Conservation (phyloP, 2,888 invertebrate species). For the Torymus tubicola region DNA sequence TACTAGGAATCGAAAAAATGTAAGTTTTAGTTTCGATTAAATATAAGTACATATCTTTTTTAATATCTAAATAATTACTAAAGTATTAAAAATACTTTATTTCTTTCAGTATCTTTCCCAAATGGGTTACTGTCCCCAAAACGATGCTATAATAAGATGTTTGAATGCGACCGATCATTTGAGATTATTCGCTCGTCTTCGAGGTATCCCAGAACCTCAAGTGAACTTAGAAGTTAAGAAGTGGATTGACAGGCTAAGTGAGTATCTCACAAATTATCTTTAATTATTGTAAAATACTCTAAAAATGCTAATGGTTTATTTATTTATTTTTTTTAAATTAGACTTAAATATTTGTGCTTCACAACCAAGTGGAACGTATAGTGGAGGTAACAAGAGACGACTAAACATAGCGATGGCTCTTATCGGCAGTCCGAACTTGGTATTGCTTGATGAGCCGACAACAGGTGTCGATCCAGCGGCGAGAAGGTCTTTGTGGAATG, state of each 20-base stretch:
- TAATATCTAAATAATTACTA: not conserved
- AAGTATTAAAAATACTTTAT: not conserved
- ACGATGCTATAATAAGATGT: conserved; percentile 87
- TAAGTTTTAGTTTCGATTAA: conserved; percentile 54
- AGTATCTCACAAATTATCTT: conserved; percentile 58
- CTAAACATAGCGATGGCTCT: conserved; percentile 87
- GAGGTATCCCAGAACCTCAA: conserved; percentile 80
- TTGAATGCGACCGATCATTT: conserved; percentile 88
- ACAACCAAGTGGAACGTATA: conserved; percentile 77
- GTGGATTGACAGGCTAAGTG: conserved; percentile 81
- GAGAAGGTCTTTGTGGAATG: conserved; percentile 82
- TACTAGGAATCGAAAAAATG: conserved; percentile 62
- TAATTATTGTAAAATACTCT: not conserved
- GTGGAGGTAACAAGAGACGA: conserved; percentile 89
- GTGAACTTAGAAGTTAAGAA: conserved; percentile 77
- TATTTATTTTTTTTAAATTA: conserved; percentile 45
- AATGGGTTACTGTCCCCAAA: conserved; percentile 95
- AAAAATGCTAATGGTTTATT: not conserved
- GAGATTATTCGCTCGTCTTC: conserved; percentile 83
- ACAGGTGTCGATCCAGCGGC: conserved; percentile 85
- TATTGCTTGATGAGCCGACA: conserved; percentile 87
- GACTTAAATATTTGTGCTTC: conserved; percentile 72
- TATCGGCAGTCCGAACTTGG: conserved; percentile 82
- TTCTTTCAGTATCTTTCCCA: conserved; percentile 81
- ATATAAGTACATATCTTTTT: not conserved